Percentiles rank a stretch among this genome's conserved stretches.
phyloP scores from a whole-genome alignment of 2,113 vertebrate genomes.

The Ictalurus furcatus region DNA sequence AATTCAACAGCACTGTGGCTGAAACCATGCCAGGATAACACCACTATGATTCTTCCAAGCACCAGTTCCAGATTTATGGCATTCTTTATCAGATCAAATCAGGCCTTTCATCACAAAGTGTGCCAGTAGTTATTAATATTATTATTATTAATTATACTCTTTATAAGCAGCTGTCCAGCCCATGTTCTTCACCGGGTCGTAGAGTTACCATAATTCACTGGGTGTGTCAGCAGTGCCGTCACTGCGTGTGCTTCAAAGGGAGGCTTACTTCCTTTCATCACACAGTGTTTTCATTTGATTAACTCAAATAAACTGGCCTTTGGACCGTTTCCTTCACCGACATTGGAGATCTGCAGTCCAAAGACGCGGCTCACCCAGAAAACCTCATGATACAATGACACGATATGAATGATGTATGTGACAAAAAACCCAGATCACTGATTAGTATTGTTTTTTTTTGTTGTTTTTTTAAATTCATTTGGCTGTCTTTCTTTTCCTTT shows the following conservation, averaged over 20 bases:
- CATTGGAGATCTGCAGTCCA: not conserved
- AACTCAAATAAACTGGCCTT: not conserved
- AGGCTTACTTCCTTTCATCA: slow-evolving; percentile 28
- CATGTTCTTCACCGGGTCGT: not conserved
- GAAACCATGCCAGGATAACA: not conserved
- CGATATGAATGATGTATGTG: not conserved
- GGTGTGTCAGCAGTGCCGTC: not conserved
- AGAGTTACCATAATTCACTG: slow-evolving; percentile 11
- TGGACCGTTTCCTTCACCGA: not conserved
- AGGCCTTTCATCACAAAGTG: not conserved
- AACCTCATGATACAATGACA: not conserved
- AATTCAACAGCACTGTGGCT: not conserved
- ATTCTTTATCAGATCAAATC: not conserved
- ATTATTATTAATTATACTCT: not conserved
- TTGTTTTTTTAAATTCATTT: not conserved
- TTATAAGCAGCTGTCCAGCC: not conserved
- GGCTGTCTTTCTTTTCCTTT: not conserved
- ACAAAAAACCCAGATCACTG: not conserved
- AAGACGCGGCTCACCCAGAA: not conserved
- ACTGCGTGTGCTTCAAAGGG: slow-evolving; percentile 4
- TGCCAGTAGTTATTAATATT: slow-evolving; percentile 1
- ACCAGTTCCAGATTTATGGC: not conserved
- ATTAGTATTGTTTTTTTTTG: no score
- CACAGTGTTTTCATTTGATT: slow-evolving; percentile 24
- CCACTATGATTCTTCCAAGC: not conserved